A percentile compares a stretch with the other conserved stretches of the same genome.
Evolutionary conservation across 2,888 invertebrate genomes (phyloP).

Genomic region (Oxycera nigricornis): DNA sequence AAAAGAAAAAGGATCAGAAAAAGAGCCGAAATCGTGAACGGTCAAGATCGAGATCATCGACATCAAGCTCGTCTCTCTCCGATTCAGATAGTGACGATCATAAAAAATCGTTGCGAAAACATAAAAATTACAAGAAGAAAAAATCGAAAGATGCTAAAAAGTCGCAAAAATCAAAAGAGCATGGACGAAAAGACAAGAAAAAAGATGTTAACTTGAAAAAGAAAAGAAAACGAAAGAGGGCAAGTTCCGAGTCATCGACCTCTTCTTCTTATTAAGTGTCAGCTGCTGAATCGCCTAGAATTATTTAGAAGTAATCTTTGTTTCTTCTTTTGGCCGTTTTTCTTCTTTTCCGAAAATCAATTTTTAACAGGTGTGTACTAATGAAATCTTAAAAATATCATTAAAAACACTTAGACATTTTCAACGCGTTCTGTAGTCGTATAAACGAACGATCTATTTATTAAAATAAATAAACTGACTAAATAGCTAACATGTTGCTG

Average conservation of each 20-base stretch:
- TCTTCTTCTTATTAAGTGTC: too few species aligned
- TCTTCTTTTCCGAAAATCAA: too few species aligned
- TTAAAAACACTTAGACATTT: too few species aligned
- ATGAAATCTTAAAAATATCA: too few species aligned
- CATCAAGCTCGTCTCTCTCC: background rate
- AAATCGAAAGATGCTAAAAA: slow-evolving; percentile 19
- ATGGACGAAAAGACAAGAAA: slow-evolving; percentile 56
- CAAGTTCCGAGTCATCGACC: slow-evolving; percentile 53
- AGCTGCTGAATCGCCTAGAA: too few species aligned
- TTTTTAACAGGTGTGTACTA: too few species aligned
- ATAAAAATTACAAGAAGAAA: background rate
- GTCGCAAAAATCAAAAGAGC: slow-evolving; percentile 53
- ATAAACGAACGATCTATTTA: too few species aligned
- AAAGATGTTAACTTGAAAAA: slow-evolving; percentile 48
- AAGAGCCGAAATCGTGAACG: slow-evolving; percentile 41
- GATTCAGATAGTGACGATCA: slow-evolving; percentile 19
- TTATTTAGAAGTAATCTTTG: too few species aligned
- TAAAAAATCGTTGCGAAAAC: background rate
- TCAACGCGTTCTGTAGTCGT: too few species aligned
- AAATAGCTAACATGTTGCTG: too few species aligned
- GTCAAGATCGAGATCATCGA: background rate
- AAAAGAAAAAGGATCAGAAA: slow-evolving; percentile 43
- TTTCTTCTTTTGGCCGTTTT: too few species aligned
- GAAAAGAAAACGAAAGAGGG: slow-evolving; percentile 52
- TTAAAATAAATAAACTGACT: too few species aligned